These are phyloP conservation scores for Pogonomyrmex californicus DNA, from an alignment of 1,140 invertebrate species.

Conservation along the genomic window DNA sequence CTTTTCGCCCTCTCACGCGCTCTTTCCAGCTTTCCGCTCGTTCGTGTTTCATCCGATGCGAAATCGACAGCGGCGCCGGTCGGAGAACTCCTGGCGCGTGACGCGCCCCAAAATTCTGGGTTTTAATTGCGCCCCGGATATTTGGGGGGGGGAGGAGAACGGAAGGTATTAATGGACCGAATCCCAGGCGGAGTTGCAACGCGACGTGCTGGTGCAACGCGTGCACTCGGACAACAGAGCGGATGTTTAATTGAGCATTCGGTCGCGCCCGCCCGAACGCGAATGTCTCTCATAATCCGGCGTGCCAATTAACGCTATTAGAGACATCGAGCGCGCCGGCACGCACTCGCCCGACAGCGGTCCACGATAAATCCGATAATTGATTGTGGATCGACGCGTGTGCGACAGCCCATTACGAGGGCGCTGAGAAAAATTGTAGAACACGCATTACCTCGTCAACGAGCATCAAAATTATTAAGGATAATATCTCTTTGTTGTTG, in stretches of 20 bases:
- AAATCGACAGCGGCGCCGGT: conserved; percentile 27
- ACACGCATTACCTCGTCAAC: not conserved
- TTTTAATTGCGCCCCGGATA: conserved; percentile 64
- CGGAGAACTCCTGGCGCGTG: conserved; percentile 24
- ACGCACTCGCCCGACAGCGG: not conserved
- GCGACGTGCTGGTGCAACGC: conserved; percentile 39
- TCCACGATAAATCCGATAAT: conserved; percentile 68
- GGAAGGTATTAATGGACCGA: conserved; percentile 61
- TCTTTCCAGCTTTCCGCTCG: conserved; percentile 22
- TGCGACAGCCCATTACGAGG: conserved; percentile 12
- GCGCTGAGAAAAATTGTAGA: conserved; percentile 1
- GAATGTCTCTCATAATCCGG: conserved; percentile 77
- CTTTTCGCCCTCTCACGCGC: conserved; percentile 24
- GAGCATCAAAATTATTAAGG: not conserved
- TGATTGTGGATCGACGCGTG: conserved; percentile 61
- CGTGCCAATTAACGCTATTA: conserved; percentile 77
- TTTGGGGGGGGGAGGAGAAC: conserved; percentile 11
- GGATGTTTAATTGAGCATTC: conserved; percentile 75
- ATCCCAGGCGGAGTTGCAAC: conserved; percentile 47
- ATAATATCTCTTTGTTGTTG: not conserved
- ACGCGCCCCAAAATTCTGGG: conserved; percentile 49
- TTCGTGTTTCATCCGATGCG: conserved; percentile 19
- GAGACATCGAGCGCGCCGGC: conserved; percentile 64
- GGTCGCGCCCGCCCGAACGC: conserved; percentile 63
- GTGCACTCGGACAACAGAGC: conserved; percentile 53